These are phyloP conservation scores for Hipposideros larvatus DNA, from an alignment of 2,797 vertebrate genomes.

Conservation along the genomic window DNA sequence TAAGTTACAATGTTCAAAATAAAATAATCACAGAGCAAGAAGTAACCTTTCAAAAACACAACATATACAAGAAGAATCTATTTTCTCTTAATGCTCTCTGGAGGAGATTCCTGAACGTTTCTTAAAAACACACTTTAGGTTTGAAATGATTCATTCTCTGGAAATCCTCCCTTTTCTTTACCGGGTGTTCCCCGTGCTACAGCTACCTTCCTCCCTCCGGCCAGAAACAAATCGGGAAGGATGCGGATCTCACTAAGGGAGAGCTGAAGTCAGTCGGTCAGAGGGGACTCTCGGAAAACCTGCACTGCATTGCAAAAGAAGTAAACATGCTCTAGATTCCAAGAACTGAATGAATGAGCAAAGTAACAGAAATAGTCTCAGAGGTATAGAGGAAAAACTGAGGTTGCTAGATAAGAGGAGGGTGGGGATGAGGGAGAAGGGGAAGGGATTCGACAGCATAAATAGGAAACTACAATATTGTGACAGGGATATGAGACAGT, in stretches of 20 bases:
- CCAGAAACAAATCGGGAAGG: not conserved
- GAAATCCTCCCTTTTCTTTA: constrained; percentile 2
- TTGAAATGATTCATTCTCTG: not conserved
- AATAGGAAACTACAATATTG: too few relatives aligned
- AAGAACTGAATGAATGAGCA: too few relatives aligned
- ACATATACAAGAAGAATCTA: not conserved
- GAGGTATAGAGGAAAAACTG: too few relatives aligned
- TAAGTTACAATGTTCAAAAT: not conserved
- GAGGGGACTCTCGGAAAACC: not conserved
- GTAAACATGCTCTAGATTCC: not conserved
- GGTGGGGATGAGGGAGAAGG: too few relatives aligned
- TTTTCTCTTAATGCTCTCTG: not conserved
- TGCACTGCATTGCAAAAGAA: not conserved
- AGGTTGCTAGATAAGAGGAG: too few relatives aligned
- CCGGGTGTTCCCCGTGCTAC: not conserved
- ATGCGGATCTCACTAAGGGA: not conserved
- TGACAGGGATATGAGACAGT: too few relatives aligned
- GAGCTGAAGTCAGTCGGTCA: not conserved
- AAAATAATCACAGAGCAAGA: not conserved
- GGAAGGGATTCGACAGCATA: too few relatives aligned
- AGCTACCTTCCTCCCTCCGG: not conserved
- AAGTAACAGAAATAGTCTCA: too few relatives aligned
- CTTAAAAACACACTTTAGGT: not conserved
- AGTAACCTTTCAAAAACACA: not conserved
- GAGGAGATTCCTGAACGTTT: not conserved